A percentile compares a stretch with the other conserved stretches of the same genome.
These are phyloP conservation scores for Vanessa atalanta DNA, from an alignment of 1,140 invertebrate species.

Conservation along the genomic window DNA sequence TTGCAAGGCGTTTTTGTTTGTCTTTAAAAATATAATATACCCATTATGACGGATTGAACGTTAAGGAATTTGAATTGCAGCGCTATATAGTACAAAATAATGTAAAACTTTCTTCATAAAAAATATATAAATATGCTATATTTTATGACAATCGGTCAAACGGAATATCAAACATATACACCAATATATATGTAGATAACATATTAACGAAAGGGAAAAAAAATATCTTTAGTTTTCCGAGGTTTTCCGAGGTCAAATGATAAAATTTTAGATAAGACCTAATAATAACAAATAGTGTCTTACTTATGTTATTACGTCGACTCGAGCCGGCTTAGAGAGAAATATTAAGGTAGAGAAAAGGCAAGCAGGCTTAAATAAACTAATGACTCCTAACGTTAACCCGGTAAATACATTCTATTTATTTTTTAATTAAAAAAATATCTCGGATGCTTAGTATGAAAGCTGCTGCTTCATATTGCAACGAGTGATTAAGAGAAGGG, in stretches of 20 bases:
- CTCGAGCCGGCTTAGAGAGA: slow-evolving; percentile 26
- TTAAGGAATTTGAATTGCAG: too few species aligned
- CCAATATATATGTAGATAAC: too few species aligned
- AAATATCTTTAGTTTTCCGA: not conserved
- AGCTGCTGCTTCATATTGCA: not conserved
- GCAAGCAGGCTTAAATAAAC: slow-evolving; percentile 20
- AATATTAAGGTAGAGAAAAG: slow-evolving; percentile 18
- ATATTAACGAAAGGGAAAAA: too few species aligned
- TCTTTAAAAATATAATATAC: too few species aligned
- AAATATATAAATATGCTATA: too few species aligned
- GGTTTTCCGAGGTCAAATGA: slow-evolving; percentile 9
- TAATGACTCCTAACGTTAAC: slow-evolving; percentile 20
- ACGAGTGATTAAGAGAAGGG: not conserved
- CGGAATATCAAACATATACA: too few species aligned
- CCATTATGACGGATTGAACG: too few species aligned
- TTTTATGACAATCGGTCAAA: too few species aligned
- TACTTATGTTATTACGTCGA: slow-evolving; percentile 29
- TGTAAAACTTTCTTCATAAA: too few species aligned
- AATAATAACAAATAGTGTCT: slow-evolving; percentile 38
- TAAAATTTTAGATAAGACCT: slow-evolving; percentile 30
- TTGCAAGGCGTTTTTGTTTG: too few species aligned
- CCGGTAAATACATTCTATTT: slow-evolving; percentile 24
- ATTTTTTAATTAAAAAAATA: slow-evolving; percentile 21
- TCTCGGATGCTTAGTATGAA: not conserved
- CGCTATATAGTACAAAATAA: too few species aligned